A percentile compares a stretch with the other conserved stretches of the same genome.
phyloP scores from a whole-genome alignment of 2,113 vertebrate genomes.

The Phaetusa simplex region DNA sequence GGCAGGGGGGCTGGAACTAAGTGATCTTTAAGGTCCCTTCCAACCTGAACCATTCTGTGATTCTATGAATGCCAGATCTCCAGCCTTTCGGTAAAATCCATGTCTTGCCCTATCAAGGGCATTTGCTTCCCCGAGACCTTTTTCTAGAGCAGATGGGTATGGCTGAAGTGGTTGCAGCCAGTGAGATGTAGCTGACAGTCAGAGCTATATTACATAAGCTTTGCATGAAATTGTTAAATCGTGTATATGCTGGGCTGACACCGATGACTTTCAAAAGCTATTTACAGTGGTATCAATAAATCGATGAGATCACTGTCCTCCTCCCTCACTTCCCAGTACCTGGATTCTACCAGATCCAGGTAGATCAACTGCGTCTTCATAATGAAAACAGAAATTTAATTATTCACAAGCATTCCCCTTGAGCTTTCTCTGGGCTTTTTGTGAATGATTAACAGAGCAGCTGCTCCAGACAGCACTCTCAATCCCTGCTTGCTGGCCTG shows the following conservation, averaged over 20 bases:
- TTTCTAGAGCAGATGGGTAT: background rate
- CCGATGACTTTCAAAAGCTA: background rate
- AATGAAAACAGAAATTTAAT: slow-evolving; percentile 79
- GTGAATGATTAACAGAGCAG: slow-evolving; percentile 78
- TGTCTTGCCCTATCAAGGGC: background rate
- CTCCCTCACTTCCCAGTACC: slow-evolving; percentile 7
- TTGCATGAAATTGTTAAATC: background rate
- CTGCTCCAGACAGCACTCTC: slow-evolving; percentile 64
- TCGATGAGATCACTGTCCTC: background rate
- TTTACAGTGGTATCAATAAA: background rate
- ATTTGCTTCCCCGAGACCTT: background rate
- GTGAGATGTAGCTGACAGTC: background rate
- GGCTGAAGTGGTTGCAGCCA: background rate
- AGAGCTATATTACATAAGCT: background rate
- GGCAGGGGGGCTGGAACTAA: too few species aligned
- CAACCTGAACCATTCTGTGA: too few species aligned
- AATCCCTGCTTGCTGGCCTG: slow-evolving; percentile 56
- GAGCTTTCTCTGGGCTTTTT: slow-evolving; percentile 66
- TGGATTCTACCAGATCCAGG: slow-evolving; percentile 55
- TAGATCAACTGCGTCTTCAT: slow-evolving; percentile 34
- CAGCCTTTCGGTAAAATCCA: background rate
- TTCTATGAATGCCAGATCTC: background rate
- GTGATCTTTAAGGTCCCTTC: too few species aligned
- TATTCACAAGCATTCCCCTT: slow-evolving; percentile 73
- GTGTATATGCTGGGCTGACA: background rate